These are phyloP conservation scores for Apomyelois bistriatella DNA, from an alignment of 2,888 invertebrate species.

Conservation along the genomic window DNA sequence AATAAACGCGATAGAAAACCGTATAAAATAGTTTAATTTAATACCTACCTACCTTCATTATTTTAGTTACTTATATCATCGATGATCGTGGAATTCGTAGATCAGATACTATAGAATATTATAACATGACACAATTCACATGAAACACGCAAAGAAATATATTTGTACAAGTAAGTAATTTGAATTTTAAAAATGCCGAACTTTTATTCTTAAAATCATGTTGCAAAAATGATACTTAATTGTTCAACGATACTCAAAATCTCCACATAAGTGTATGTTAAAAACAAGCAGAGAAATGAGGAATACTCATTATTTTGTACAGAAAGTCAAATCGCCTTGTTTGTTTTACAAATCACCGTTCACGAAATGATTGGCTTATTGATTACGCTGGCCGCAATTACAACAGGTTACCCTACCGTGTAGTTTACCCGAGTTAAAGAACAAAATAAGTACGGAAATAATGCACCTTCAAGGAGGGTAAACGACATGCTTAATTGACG, in stretches of 20 bases:
- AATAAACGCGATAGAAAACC: too few species aligned
- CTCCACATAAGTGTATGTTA: background rate
- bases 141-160: too few species aligned
- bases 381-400: constrained; percentile 43
- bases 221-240: background rate
- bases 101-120: too few species aligned
- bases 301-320: background rate
- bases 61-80: too few species aligned
- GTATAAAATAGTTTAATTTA: too few species aligned
- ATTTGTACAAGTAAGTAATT: too few species aligned
- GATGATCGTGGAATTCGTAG: too few species aligned
- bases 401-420: constrained; percentile 55
- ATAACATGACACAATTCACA: too few species aligned
- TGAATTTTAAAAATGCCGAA: too few species aligned
- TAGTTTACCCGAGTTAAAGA: constrained; percentile 41
- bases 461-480: background rate
- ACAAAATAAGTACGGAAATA: constrained; percentile 16
- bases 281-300: background rate
- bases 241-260: background rate
- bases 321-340: constrained; percentile 26
- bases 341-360: constrained; percentile 50
- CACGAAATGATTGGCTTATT: constrained; percentile 40
- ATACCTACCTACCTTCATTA: too few species aligned
- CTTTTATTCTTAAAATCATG: too few species aligned
- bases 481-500: too few species aligned